phyloP scores from a whole-genome alignment of 1,140 invertebrate species.

The Plutomurus gul region DNA sequence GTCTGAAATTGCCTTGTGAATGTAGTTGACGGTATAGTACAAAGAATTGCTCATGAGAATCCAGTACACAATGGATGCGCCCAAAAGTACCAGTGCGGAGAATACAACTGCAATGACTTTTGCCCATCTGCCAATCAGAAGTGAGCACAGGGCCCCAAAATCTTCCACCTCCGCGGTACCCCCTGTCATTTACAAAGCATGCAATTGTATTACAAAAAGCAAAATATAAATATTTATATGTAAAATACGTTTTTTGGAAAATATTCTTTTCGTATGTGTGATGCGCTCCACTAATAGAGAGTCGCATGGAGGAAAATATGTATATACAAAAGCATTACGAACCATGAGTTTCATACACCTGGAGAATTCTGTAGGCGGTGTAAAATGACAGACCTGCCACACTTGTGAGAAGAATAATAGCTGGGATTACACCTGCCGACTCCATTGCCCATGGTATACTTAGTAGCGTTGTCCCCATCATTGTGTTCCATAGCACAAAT shows the following conservation, averaged over 20 bases:
- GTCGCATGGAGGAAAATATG: too few relatives aligned
- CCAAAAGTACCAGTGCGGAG: constrained; percentile 79
- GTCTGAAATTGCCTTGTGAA: constrained; percentile 65
- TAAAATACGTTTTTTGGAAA: too few relatives aligned
- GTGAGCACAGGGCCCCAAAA: constrained; percentile 75
- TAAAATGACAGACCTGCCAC: constrained; percentile 79
- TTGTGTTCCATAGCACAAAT: constrained; percentile 90
- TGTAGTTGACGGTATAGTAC: constrained; percentile 80
- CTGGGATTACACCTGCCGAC: constrained; percentile 76
- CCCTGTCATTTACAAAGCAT: too few relatives aligned
- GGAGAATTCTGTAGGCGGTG: constrained; percentile 72
- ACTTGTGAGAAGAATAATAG: constrained; percentile 70
- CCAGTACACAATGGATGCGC: constrained; percentile 89
- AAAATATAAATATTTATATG: too few relatives aligned
- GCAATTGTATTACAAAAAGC: too few relatives aligned
- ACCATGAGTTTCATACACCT: constrained; percentile 69
- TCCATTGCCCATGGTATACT: constrained; percentile 84
- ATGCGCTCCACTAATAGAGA: too few relatives aligned
- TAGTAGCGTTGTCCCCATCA: constrained; percentile 85
- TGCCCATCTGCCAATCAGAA: constrained; percentile 72
- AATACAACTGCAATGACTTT: constrained; percentile 75
- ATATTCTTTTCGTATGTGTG: too few relatives aligned
- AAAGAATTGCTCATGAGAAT: constrained; percentile 91
- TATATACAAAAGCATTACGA: too few relatives aligned
- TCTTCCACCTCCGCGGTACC: constrained; percentile 59